Conservation (phyloP, 2,888 invertebrate species). For the Lottia gigantea region DNA sequence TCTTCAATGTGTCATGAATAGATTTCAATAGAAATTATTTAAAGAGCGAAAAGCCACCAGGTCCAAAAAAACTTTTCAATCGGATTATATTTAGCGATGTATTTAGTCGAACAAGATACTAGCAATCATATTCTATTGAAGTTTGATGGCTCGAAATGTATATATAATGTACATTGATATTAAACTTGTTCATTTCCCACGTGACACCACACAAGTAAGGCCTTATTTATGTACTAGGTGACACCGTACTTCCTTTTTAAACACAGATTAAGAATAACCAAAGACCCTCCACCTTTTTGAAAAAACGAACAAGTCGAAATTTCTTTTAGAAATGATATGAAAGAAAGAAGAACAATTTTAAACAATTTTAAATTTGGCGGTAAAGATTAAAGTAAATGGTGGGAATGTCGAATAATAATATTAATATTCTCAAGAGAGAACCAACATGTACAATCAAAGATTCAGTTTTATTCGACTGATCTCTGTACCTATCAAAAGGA, state of each 20-base stretch:
- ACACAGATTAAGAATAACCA: background rate
- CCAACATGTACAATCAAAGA: no score
- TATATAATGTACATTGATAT: slow-evolving; percentile 9
- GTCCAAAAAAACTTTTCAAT: slow-evolving; percentile 11
- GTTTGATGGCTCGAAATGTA: background rate
- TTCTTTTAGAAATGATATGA: no score
- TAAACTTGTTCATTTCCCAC: slow-evolving; percentile 11
- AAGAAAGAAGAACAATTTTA: no score
- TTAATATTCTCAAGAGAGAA: no score
- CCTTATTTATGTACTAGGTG: background rate
- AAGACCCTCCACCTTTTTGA: no score
- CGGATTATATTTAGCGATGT: slow-evolving; percentile 6
- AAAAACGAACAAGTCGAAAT: no score
- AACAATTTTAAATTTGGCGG: no score
- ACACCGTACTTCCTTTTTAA: background rate
- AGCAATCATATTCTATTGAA: slow-evolving; percentile 6
- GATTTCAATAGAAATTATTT: background rate
- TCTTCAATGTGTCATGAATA: background rate
- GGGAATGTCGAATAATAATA: no score
- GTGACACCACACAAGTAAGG: background rate
- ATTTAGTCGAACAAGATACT: slow-evolving; percentile 11
- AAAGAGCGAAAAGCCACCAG: slow-evolving; percentile 11
- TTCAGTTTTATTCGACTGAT: no score
- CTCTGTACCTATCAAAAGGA: no score
- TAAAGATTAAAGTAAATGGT: no score